phyloP scores from a whole-genome alignment of 2,113 vertebrate genomes.

The Centropus unirufus region DNA sequence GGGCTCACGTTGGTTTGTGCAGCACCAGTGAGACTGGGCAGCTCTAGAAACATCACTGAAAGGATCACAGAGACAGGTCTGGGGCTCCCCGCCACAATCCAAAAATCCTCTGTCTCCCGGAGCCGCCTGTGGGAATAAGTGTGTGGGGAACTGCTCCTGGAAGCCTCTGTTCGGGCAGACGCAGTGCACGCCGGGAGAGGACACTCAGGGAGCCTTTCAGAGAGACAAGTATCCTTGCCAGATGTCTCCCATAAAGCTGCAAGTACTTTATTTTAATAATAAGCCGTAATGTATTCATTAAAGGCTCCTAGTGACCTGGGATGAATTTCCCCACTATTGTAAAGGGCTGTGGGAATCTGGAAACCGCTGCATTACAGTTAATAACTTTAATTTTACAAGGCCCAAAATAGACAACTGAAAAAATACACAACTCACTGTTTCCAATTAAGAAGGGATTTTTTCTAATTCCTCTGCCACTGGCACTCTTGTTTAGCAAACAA shows the following conservation, averaged over 20 bases:
- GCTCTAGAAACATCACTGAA: not conserved
- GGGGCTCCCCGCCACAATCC: not conserved
- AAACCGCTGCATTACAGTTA: conserved; percentile 70
- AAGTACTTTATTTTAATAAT: conserved; percentile 74
- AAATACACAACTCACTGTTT: conserved; percentile 74
- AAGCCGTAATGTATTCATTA: conserved; percentile 72
- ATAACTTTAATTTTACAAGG: conserved; percentile 76
- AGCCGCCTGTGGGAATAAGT: not conserved
- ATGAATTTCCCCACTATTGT: conserved; percentile 73
- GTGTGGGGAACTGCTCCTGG: not conserved
- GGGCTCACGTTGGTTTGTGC: not conserved
- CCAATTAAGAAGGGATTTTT: conserved; percentile 73
- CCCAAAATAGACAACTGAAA: conserved; percentile 75
- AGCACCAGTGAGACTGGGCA: fast-evolving
- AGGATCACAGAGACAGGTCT: not conserved
- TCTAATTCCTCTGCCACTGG: conserved; percentile 67
- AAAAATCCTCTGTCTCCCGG: not conserved
- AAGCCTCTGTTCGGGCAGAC: not conserved
- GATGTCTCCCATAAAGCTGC: conserved; percentile 69
- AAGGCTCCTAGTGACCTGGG: conserved; percentile 70
- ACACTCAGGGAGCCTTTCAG: conserved; percentile 41
- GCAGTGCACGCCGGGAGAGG: not conserved
- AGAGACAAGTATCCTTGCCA: conserved; percentile 57
- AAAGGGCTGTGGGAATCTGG: conserved; percentile 74
- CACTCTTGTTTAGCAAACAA: conserved; percentile 62